These are phyloP conservation scores for Trissoscelio sp. DNA, from an alignment of 2,888 invertebrate species.

Conservation along the genomic window DNA sequence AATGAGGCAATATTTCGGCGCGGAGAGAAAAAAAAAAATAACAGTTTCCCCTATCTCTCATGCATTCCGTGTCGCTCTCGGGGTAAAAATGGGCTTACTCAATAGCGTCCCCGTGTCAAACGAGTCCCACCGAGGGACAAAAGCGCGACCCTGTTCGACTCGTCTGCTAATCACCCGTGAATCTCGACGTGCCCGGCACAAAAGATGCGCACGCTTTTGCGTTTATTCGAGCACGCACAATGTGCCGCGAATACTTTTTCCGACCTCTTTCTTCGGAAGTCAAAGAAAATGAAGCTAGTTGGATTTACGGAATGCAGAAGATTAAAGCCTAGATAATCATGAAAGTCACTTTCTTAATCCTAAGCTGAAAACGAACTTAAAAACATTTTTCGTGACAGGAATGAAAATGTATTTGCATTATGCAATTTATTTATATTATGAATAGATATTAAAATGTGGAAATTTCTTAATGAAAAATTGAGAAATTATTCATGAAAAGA, in stretches of 20 bases:
- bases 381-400: constrained; percentile 20
- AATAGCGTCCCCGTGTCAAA: constrained; percentile 60
- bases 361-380: constrained; percentile 18
- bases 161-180: constrained; percentile 68
- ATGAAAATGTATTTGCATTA: neutral
- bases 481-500: too few relatives aligned
- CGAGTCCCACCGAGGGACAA: constrained; percentile 63
- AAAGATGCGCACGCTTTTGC: constrained; percentile 65
- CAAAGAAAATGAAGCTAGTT: constrained; percentile 57
- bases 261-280: constrained; percentile 29
- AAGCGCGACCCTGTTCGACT: constrained; percentile 66
- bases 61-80: constrained; percentile 56
- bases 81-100: constrained; percentile 57
- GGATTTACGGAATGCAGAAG: constrained; percentile 42
- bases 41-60: constrained; percentile 64
- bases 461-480: too few relatives aligned
- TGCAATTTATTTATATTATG: too few relatives aligned
- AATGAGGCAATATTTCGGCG: constrained; percentile 66
- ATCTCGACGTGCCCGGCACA: constrained; percentile 64
- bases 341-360: constrained; percentile 42
- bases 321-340: constrained; percentile 49
- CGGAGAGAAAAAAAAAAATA: constrained; percentile 52
- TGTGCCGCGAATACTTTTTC: constrained; percentile 52
- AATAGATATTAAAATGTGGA: too few relatives aligned
- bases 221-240: constrained; percentile 68